These are phyloP conservation scores for Dryobota labecula DNA, from an alignment of 2,888 invertebrate genomes.

Conservation along the genomic window DNA sequence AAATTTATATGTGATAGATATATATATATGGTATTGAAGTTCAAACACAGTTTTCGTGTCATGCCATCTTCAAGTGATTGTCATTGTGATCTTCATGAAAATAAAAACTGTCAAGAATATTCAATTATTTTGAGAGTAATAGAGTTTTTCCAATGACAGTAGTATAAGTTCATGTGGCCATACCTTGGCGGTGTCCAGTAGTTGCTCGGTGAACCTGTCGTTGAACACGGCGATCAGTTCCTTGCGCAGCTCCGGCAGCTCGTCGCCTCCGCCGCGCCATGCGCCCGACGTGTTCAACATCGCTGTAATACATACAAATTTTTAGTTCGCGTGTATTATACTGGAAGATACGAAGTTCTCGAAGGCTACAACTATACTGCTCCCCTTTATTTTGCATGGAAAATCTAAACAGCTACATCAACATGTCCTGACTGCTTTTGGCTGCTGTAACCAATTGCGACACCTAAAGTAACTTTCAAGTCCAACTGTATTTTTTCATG, in stretches of 20 bases:
- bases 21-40: too few species aligned
- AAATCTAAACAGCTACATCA: not conserved
- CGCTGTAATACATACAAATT: conserved; percentile 6
- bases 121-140: too few species aligned
- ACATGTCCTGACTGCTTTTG: not conserved
- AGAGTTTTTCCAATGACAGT: too few species aligned
- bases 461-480: not conserved
- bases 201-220: conserved; percentile 94
- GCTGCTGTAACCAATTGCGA: not conserved
- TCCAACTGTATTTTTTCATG: not conserved
- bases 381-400: too few species aligned
- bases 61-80: too few species aligned
- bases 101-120: too few species aligned
- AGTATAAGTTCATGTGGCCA: too few species aligned
- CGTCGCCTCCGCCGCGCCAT: conserved; percentile 76
- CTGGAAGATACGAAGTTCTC: too few species aligned
- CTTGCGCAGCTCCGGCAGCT: conserved; percentile 92
- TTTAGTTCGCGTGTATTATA: not conserved
- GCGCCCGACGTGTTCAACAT: conserved; percentile 65
- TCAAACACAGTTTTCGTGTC: too few species aligned
- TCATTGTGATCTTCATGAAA: too few species aligned
- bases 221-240: conserved; percentile 94
- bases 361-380: not conserved
- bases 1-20: too few species aligned
- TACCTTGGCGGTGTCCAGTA: conserved; percentile 92